phyloP scores from a whole-genome alignment of 2,888 invertebrate species.

The Amphiduros pacificus region DNA sequence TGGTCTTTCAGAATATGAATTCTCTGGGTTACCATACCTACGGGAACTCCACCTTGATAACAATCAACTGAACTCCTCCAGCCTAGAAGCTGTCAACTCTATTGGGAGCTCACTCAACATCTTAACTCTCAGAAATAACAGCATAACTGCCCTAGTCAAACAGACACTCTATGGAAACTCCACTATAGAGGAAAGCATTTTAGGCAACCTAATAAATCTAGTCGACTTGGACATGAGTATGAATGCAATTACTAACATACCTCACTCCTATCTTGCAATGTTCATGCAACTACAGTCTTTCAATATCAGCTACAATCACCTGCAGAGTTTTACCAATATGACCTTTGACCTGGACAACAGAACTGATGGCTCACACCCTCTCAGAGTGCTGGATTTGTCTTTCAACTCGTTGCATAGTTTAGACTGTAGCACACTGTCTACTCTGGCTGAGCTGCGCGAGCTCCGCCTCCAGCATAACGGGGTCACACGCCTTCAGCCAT shows the following conservation, averaged over 20 bases:
- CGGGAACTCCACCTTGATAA: too few species aligned
- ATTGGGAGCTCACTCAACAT: too few species aligned
- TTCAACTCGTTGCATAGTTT: not conserved
- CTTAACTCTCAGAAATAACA: too few species aligned
- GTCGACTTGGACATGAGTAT: not conserved
- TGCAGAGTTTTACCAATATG: not conserved
- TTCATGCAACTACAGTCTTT: slow-evolving; percentile 57
- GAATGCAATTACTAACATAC: not conserved
- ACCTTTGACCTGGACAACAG: not conserved
- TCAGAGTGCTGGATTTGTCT: not conserved
- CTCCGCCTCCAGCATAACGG: not conserved
- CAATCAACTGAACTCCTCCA: too few species aligned
- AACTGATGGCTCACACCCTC: not conserved
- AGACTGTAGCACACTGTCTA: not conserved
- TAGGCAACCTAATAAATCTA: too few species aligned
- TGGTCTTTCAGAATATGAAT: too few species aligned
- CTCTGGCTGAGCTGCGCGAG: not conserved
- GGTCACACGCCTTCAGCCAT: not conserved
- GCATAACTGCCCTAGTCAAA: too few species aligned
- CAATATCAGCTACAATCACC: slow-evolving; percentile 21
- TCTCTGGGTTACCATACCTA: too few species aligned
- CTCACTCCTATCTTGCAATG: slow-evolving; percentile 64
- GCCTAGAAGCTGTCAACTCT: too few species aligned
- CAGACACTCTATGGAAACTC: too few species aligned
- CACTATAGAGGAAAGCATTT: too few species aligned